Conservation (phyloP, 2,797 vertebrate species). For the Lepilemur septentrionalis region DNA sequence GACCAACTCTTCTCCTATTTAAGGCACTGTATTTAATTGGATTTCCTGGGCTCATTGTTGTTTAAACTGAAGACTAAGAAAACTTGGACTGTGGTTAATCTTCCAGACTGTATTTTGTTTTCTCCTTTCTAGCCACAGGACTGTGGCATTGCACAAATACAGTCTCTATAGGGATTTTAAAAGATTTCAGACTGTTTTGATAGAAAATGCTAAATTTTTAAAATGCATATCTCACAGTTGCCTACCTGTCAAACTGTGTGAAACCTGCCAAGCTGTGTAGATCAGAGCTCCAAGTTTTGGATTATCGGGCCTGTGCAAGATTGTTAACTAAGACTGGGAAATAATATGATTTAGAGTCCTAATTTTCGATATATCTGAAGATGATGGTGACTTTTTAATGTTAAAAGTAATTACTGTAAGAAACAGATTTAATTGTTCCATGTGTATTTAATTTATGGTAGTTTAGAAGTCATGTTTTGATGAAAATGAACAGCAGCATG, state of each 20-base stretch:
- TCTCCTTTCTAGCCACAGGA: constrained; percentile 78
- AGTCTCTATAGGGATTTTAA: constrained; percentile 83
- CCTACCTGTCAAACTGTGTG: constrained; percentile 82
- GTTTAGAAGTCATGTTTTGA: constrained; percentile 92
- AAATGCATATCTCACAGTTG: constrained; percentile 80
- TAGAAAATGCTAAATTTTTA: constrained; percentile 84
- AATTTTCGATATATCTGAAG: constrained; percentile 86
- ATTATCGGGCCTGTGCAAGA: constrained; percentile 92
- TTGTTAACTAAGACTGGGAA: constrained; percentile 91
- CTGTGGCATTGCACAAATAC: constrained; percentile 85
- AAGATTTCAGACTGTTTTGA: constrained; percentile 81
- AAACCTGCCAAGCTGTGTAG: constrained; percentile 83
- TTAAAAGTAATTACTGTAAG: constrained; percentile 91
- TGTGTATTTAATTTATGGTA: constrained; percentile 95
- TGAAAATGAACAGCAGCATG: constrained; percentile 90
- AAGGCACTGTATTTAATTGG: constrained; percentile 76
- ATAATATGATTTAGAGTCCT: constrained; percentile 88
- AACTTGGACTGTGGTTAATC: constrained; percentile 71
- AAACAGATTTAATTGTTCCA: constrained; percentile 88
- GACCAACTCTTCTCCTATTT: constrained; percentile 72
- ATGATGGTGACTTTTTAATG: constrained; percentile 85
- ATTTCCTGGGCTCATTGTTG: constrained; percentile 82
- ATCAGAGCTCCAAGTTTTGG: constrained; percentile 83
- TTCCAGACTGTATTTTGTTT: constrained; percentile 81
- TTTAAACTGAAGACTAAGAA: constrained; percentile 78